A percentile compares a stretch with the other conserved stretches of the same genome.
phyloP scores from a whole-genome alignment of 2,888 invertebrate species.

The Uropetala carovei region DNA sequence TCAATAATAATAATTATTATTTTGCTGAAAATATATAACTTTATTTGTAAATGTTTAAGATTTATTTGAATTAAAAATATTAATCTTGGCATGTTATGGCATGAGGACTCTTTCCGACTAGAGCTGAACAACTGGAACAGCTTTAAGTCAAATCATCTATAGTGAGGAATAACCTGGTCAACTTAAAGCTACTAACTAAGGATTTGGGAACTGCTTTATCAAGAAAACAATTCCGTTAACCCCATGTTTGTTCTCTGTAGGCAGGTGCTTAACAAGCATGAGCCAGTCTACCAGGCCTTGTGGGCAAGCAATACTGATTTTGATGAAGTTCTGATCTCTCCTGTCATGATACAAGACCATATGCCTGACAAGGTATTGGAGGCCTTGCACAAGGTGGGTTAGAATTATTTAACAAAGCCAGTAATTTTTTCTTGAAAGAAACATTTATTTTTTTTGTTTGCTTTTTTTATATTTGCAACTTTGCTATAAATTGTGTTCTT shows the following conservation, averaged over 20 bases:
- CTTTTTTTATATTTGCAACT: conserved; percentile 59
- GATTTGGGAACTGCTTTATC: not conserved
- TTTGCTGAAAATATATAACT: no score
- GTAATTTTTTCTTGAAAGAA: conserved; percentile 33
- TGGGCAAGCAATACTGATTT: conserved; percentile 91
- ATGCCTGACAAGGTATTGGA: conserved; percentile 92
- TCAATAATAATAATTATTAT: no score
- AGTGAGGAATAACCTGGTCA: not conserved
- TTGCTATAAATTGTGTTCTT: conserved; percentile 58
- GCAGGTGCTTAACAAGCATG: conserved; percentile 82
- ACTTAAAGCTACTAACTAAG: not conserved
- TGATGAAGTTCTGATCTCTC: conserved; percentile 91
- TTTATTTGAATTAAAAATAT: not conserved
- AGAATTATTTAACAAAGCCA: not conserved
- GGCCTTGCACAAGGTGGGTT: conserved; percentile 88
- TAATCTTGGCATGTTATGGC: not conserved
- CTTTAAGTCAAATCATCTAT: not conserved
- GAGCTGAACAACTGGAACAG: not conserved
- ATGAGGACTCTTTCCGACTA: not conserved
- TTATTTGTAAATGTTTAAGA: no score
- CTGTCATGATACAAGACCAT: conserved; percentile 93
- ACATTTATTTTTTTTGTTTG: conserved; percentile 59
- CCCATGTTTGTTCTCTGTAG: conserved; percentile 74
- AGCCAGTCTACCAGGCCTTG: conserved; percentile 91
- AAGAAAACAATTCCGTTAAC: no score